A percentile compares a stretch with the other conserved stretches of the same genome.
Evolutionary conservation across 2,113 vertebrate genomes (phyloP).

Genomic region (Sylvia atricapilla): DNA sequence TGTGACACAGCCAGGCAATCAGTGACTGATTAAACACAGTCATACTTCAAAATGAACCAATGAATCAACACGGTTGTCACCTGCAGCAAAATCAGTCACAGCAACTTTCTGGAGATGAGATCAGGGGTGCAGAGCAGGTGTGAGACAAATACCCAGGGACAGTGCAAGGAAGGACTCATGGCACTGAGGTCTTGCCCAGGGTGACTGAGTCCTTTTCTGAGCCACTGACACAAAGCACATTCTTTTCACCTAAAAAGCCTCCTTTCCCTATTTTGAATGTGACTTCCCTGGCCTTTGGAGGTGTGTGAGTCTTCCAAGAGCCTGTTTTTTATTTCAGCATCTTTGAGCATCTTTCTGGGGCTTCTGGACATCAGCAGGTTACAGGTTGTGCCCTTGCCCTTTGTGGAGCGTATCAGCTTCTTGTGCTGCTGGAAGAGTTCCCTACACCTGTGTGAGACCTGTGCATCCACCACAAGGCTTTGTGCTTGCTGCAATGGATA

Average conservation of each 20-base stretch:
- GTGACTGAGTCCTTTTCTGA: background rate
- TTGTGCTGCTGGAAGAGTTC: background rate
- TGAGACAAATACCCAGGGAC: background rate
- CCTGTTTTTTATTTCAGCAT: background rate
- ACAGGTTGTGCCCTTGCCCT: background rate
- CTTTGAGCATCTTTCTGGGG: background rate
- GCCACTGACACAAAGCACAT: background rate
- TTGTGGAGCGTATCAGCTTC: background rate
- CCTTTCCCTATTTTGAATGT: background rate
- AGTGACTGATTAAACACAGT: background rate
- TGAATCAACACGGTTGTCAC: background rate
- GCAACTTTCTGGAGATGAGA: background rate
- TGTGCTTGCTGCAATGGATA: background rate
- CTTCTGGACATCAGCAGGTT: background rate
- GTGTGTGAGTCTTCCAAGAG: background rate
- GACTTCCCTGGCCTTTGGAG: background rate
- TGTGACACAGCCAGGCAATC: background rate
- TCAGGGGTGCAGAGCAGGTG: background rate
- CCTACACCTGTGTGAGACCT: background rate
- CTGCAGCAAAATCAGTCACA: background rate
- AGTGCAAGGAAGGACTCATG: background rate
- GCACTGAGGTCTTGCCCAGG: background rate
- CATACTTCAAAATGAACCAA: background rate
- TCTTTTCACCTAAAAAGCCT: background rate
- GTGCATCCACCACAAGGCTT: background rate